Base-by-base conservation (phyloP, 2,888 invertebrate species). In the Papilio demoleus region DNA sequence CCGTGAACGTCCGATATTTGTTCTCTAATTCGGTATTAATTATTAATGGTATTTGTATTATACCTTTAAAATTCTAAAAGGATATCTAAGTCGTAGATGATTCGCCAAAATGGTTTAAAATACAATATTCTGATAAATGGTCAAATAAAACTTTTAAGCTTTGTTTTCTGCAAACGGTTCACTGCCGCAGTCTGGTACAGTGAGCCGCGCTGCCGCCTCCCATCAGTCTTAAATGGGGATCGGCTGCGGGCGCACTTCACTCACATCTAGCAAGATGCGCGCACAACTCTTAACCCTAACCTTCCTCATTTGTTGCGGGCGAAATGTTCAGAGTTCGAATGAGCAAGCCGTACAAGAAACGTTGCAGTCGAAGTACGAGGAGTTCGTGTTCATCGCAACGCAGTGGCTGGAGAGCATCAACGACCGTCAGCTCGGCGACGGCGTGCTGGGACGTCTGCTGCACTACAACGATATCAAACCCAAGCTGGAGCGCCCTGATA, bases 401-500 rank as follows among this genome's bases (percentile, higher is more conserved):
- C 74, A 74, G 60, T 81, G 76, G 77, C 71, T 92, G 24, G 86
- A 87, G 58, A 73, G 77, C 31, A 83, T 87, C n/a, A 90, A 91
- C 70, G 89, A 91, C 76, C 73, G 73, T 19, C 78, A 85, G 76
- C 74, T 89, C 34, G 84, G 86, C 0, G 75, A 73, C 0, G 87
- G 85, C 78, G 82, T 80, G 1, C 70, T 88, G 17, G 91, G 89
- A 0, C 81, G 75, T 42, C 71, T 85, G 58, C 24, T 91, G 11
- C 79, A 82, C 36, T 91, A 91, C 70, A 74, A 87, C 5, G 80
- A 85, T 9, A 79, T 90, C 8, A 90, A 90, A 69, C 80, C 84
- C 0, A 82, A 79, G 67, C 71, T 83, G 11, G 70, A 73, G 42
- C 17, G 42, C 2, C 42, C 42, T 3, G 72, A 75, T 8, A 61